phyloP scores from a whole-genome alignment of 1,140 invertebrate genomes.

The Leptestheria dahalacensis region DNA sequence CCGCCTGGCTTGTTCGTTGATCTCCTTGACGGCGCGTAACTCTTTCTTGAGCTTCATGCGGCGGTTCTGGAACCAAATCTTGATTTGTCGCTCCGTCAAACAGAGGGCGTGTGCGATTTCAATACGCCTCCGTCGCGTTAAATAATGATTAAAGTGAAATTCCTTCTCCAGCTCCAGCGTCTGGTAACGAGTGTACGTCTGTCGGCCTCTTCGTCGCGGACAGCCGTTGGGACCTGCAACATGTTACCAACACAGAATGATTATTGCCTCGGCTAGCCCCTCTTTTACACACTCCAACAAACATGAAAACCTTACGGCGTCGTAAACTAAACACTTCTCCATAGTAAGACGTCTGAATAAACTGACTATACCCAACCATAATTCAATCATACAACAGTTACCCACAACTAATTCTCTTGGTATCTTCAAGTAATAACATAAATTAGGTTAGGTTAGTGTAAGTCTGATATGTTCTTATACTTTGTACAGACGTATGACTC shows the following conservation, averaged over 20 bases:
- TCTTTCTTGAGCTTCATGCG: slow-evolving; percentile 98
- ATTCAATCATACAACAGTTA: no score
- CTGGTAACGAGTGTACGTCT: slow-evolving; percentile 93
- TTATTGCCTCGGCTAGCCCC: no score
- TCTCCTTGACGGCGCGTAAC: slow-evolving; percentile 78
- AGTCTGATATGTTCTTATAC: no score
- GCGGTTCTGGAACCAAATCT: slow-evolving; percentile 95
- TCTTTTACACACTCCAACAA: no score
- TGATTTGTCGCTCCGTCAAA: slow-evolving; percentile 89
- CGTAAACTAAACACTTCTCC: no score
- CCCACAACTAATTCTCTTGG: no score
- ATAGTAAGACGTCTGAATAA: no score
- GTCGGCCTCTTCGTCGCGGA: slow-evolving; percentile 76
- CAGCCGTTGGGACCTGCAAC: slow-evolving; percentile 89
- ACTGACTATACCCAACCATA: no score
- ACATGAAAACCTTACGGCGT: no score
- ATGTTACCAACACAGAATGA: slow-evolving; percentile 26
- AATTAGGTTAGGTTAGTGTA: no score
- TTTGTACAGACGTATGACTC: no score
- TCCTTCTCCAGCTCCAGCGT: slow-evolving; percentile 92
- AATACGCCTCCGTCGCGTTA: slow-evolving; percentile 85
- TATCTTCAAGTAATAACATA: no score
- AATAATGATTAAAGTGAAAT: slow-evolving; percentile 96
- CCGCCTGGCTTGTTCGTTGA: slow-evolving; percentile 79
- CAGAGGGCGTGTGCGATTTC: slow-evolving; percentile 93